Percentiles rank a stretch among this genome's conserved stretches.
phyloP scores from a whole-genome alignment of 2,797 vertebrate genomes.

The Chlorospingus semifuscus region DNA sequence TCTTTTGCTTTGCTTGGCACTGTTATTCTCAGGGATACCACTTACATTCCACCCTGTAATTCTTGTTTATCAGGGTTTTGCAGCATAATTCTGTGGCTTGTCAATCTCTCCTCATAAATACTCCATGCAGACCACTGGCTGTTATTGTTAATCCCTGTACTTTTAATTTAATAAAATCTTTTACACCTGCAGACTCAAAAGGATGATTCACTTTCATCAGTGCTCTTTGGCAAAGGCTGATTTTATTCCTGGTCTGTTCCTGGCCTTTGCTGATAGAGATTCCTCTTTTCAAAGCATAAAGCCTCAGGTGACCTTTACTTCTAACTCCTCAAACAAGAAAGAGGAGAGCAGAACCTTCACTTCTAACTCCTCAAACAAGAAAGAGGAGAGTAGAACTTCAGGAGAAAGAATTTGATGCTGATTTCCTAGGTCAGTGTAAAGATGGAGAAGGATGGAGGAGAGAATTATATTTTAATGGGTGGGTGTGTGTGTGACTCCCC shows the following conservation, averaged over 20 bases:
- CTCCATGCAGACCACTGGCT: background rate
- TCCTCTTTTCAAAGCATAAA: background rate
- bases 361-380: background rate
- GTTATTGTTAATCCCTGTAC: constrained; percentile 7
- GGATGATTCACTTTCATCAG: background rate
- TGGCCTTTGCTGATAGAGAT: constrained; percentile 10
- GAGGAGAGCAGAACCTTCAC: background rate
- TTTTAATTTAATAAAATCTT: constrained; percentile 28
- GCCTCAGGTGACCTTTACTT: background rate
- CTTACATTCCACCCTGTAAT: background rate
- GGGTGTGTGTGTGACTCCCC: background rate
- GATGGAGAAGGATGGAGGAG: background rate
- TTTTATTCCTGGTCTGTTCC: background rate
- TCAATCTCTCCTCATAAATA: background rate
- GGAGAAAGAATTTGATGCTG: background rate
- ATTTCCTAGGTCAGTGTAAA: background rate
- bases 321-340: background rate
- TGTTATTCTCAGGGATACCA: background rate
- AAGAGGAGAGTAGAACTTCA: background rate
- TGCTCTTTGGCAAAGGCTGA: background rate
- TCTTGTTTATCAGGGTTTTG: background rate
- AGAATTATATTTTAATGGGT: background rate
- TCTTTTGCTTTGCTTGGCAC: background rate
- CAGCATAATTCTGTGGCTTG: background rate
- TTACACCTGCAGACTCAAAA: background rate